Conservation (phyloP, 2,888 invertebrate species). For the Sipunculus nudus region DNA sequence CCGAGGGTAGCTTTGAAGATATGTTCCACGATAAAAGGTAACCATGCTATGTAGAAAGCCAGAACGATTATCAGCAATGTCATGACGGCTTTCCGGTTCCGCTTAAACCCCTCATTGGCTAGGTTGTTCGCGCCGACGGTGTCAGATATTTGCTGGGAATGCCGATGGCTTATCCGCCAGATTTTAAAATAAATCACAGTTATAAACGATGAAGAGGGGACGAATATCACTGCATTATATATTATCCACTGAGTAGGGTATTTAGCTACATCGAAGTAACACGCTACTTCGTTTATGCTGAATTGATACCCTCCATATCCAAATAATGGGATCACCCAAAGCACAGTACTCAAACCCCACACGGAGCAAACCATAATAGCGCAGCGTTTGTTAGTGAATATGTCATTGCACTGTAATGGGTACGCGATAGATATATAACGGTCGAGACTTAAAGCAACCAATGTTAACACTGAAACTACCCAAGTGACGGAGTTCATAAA, state of each 20-base stretch:
- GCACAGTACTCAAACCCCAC: neutral
- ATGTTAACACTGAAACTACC: conserved; percentile 4
- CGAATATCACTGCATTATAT: neutral
- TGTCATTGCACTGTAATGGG: neutral
- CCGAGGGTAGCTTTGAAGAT: conserved; percentile 1
- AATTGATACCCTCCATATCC: neutral
- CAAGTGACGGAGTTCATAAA: conserved; percentile 1
- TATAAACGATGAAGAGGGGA: neutral
- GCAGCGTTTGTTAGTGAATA: neutral
- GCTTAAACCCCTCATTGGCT: no score
- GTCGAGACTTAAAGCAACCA: neutral
- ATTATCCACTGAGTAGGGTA: conserved; percentile 4
- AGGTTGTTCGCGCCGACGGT: neutral
- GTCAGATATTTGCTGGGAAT: neutral
- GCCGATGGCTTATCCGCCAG: neutral
- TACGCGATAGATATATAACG: neutral
- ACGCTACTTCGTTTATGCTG: conserved; percentile 1
- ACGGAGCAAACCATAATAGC: neutral
- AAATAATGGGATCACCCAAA: neutral
- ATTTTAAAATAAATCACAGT: neutral
- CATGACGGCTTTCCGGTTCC: neutral
- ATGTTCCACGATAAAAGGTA: conserved; percentile 4
- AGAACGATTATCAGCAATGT: neutral
- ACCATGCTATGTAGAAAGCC: conserved; percentile 2
- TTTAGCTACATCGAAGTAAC: conserved; percentile 2